Percentiles rank a stretch among this genome's conserved stretches.
Conservation (phyloP, 2,113 vertebrate genomes). For the Austrofundulus limnaeus region DNA sequence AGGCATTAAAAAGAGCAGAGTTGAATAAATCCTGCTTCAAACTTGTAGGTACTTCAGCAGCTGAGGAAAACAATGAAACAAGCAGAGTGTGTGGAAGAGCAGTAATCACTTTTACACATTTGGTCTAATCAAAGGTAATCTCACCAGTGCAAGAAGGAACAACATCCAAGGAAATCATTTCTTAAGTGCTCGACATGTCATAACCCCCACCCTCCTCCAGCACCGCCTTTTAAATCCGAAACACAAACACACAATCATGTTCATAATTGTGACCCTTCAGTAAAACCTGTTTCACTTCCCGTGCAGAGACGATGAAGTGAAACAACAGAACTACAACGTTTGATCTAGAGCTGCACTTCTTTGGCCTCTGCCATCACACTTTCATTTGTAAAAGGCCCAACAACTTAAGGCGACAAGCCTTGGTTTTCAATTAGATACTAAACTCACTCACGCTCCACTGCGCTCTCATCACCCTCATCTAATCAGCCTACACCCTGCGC, state of each 20-base stretch:
- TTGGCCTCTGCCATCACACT: conserved; percentile 23
- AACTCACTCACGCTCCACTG: conserved; percentile 40
- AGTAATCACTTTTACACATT: conserved; percentile 26
- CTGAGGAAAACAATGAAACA: neutral
- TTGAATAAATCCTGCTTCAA: neutral
- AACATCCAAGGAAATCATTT: conserved; percentile 19
- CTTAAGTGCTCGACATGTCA: conserved; percentile 8
- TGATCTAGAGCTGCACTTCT: conserved; percentile 8
- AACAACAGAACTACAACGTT: conserved; percentile 13
- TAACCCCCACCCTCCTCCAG: neutral
- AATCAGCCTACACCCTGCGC: conserved; percentile 17
- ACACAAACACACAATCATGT: conserved; percentile 12
- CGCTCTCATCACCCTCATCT: conserved; percentile 52
- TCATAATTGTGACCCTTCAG: conserved; percentile 5
- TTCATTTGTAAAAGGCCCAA: conserved; percentile 28
- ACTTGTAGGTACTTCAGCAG: neutral
- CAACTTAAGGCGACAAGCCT: conserved; percentile 25
- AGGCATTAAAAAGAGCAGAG: neutral
- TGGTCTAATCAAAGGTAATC: conserved; percentile 32
- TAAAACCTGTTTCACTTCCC: conserved; percentile 2
- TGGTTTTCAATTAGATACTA: conserved; percentile 60
- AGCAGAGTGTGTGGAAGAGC: neutral
- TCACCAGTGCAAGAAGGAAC: conserved; percentile 5
- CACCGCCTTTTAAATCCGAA: conserved; percentile 17
- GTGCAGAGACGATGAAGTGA: conserved; percentile 4